Conservation (phyloP, 2,113 vertebrate genomes). For the Labrus mixtus region DNA sequence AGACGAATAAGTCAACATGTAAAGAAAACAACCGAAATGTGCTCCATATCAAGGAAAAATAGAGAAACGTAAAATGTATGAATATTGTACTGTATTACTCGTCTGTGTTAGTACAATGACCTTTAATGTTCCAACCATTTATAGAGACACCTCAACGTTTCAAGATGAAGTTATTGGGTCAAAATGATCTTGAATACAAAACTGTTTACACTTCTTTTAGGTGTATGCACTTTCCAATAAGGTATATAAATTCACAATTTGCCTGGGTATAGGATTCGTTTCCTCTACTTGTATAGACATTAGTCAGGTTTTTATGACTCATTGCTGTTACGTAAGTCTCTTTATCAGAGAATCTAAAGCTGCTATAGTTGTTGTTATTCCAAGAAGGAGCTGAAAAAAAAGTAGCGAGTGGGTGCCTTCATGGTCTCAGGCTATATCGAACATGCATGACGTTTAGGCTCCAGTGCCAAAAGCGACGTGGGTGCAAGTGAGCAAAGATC, state of each 20-base stretch:
- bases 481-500: constrained; percentile 36
- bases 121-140: no score
- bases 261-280: neutral
- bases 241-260: neutral
- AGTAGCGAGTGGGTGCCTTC: constrained; percentile 18
- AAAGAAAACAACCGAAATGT: no score
- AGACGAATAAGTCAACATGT: no score
- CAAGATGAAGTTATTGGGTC: no score
- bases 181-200: no score
- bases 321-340: neutral
- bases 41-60: no score
- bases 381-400: neutral
- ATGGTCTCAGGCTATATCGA: constrained; percentile 31
- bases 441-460: constrained; percentile 44
- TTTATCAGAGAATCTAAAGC: neutral
- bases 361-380: neutral
- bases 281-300: neutral
- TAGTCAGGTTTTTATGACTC: neutral
- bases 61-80: no score
- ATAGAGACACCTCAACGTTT: no score
- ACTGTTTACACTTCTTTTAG: no score
- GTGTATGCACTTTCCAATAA: no score
- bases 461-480: constrained; percentile 38
- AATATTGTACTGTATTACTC: no score
- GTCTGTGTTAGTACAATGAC: no score